phyloP scores from a whole-genome alignment of 1,140 invertebrate species.

The Halictus rubicundus region DNA sequence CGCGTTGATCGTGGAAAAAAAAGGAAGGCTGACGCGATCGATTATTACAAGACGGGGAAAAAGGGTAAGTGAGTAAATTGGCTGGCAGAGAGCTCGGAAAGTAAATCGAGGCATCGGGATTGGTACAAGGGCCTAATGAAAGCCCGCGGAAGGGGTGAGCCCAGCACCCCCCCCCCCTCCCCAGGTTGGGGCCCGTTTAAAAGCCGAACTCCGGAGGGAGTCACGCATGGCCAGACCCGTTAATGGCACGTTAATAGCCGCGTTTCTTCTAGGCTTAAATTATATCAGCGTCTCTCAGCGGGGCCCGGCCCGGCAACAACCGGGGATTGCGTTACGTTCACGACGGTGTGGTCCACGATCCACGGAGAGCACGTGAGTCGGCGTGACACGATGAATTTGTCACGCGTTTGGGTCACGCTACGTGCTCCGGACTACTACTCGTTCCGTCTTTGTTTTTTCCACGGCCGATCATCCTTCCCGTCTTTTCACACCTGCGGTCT shows the following conservation, averaged over 20 bases:
- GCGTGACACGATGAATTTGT: constrained; percentile 78
- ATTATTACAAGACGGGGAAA: background rate
- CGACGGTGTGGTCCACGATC: constrained; percentile 58
- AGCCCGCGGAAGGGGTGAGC: background rate
- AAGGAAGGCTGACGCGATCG: background rate
- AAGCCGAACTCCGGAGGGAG: constrained; percentile 57
- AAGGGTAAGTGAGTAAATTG: constrained; percentile 1
- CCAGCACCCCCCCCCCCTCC: background rate
- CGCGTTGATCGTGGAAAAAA: background rate
- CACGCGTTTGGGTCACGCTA: constrained; percentile 73
- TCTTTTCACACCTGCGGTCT: too few species aligned
- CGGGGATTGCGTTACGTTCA: constrained; percentile 60
- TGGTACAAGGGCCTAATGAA: background rate
- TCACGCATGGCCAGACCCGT: constrained; percentile 74
- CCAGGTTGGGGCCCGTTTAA: constrained; percentile 51
- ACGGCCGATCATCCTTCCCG: background rate
- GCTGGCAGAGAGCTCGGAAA: background rate
- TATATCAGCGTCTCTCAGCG: constrained; percentile 62
- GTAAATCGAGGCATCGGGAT: background rate
- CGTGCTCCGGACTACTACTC: constrained; percentile 53
- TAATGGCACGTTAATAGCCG: constrained; percentile 77
- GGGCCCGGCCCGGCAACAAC: constrained; percentile 45
- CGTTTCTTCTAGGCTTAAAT: constrained; percentile 78
- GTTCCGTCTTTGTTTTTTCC: constrained; percentile 9
- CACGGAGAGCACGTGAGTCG: constrained; percentile 70